Conservation (phyloP, 1,140 invertebrate genomes). For the Zaprionus vittiger region DNA sequence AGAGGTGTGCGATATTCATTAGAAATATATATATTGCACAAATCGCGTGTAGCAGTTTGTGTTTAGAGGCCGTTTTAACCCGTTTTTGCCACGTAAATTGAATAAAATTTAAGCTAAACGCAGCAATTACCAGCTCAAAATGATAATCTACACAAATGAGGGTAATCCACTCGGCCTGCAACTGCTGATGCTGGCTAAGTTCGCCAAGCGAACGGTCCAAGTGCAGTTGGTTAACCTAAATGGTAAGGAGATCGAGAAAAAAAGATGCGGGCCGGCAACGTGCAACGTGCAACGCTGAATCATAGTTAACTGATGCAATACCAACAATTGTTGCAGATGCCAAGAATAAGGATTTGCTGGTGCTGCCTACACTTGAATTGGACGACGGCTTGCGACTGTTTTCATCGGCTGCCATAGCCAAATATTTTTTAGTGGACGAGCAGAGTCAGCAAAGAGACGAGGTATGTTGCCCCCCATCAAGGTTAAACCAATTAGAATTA, state of each 20-base stretch:
- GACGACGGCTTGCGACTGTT: constrained; percentile 85
- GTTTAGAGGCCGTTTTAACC: constrained; percentile 31
- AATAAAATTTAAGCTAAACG: constrained; percentile 37
- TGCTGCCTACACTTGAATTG: constrained; percentile 85
- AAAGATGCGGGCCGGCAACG: constrained; percentile 32
- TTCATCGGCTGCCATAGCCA: constrained; percentile 86
- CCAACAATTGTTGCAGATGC: constrained; percentile 57
- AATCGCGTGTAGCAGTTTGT: constrained; percentile 26
- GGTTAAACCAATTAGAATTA: constrained; percentile 63
- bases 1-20: constrained; percentile 24
- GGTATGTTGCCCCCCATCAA: constrained; percentile 62
- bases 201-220: constrained; percentile 86
- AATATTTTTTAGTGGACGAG: constrained; percentile 85
- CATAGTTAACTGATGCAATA: constrained; percentile 67
- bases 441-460: constrained; percentile 69
- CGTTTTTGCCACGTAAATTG: constrained; percentile 79
- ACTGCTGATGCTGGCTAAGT: constrained; percentile 88
- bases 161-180: constrained; percentile 90
- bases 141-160: constrained; percentile 89
- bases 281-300: constrained; percentile 32
- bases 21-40: constrained; percentile 19
- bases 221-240: constrained; percentile 86
- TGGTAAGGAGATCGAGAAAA: constrained; percentile 84
- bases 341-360: constrained; percentile 64
- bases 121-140: constrained; percentile 60